Evolutionary conservation across 2,113 vertebrate genomes (phyloP).

Genomic region (Oryzias melastigma): DNA sequence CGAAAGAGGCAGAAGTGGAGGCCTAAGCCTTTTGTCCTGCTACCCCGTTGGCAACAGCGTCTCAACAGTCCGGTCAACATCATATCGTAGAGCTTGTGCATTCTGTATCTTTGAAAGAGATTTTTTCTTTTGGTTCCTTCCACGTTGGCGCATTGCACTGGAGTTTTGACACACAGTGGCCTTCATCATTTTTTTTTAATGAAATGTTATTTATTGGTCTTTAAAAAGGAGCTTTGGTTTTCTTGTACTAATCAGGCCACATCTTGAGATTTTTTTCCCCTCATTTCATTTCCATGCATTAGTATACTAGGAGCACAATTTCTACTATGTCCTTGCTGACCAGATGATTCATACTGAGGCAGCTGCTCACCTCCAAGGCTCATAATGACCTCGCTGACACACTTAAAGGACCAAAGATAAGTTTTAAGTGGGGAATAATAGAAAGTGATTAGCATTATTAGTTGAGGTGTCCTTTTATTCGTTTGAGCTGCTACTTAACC

Average conservation of each 20-base stretch:
- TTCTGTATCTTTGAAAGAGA: conserved; percentile 74
- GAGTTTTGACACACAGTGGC: conserved; percentile 78
- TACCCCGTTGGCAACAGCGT: conserved; percentile 66
- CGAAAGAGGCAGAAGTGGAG: conserved; percentile 80
- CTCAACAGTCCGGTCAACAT: conserved; percentile 75
- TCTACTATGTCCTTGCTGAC: conserved; percentile 76
- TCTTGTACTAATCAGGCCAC: conserved; percentile 72
- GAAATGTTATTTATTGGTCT: conserved; percentile 87
- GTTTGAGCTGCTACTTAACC: conserved; percentile 79
- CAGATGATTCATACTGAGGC: conserved; percentile 74
- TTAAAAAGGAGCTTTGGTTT: conserved; percentile 73
- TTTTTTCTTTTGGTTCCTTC: conserved; percentile 59
- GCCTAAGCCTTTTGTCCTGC: conserved; percentile 64
- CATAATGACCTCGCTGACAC: conserved; percentile 80
- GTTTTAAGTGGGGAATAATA: conserved; percentile 83
- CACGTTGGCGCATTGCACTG: conserved; percentile 80
- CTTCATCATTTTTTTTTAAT: conserved; percentile 69
- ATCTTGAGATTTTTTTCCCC: conserved; percentile 60
- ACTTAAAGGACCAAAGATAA: conserved; percentile 85
- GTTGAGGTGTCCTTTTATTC: conserved; percentile 60
- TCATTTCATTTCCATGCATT: conserved; percentile 59
- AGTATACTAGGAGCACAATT: conserved; percentile 77
- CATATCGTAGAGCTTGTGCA: conserved; percentile 82
- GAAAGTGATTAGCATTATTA: conserved; percentile 70
- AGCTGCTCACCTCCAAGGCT: conserved; percentile 76